Base-by-base conservation (phyloP, 2,888 invertebrate species). In the Drosophila anceps region DNA sequence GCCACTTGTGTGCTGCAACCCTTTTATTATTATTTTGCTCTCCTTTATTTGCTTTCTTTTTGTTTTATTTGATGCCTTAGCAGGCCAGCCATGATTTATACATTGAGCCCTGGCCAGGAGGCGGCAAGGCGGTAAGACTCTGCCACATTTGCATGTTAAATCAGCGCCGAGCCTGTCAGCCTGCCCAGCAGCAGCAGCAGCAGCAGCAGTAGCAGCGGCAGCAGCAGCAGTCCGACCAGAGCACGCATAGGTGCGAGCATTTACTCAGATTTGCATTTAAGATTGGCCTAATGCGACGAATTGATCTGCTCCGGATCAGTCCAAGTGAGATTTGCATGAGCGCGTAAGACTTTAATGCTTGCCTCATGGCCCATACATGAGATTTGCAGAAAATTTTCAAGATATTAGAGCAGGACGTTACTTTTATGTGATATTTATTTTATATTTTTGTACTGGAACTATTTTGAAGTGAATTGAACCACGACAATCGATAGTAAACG, bases 1-100 rank as follows among this genome's bases (percentile, higher is more conserved):
- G 84, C 84, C 83, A 83, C 85, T 84, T 84, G 81, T 50, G 50
- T 33, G 50, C 31, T 63, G 73, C 70, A 87, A 87, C 77, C 88
- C 88, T 83, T 84, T 78, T 65, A 71, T 68, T 66, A 69, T 57
- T 57, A 39, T 50, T 60, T 65, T 20, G 33, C 53, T 53, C 46
- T 37, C 35, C 51, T 33, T 37, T 59, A 27, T 54, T 55, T 43
- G 53, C 63, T 59, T 64, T 33, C 41, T 24, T 58, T 43, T 62
- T 53, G 37, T 39, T 37, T 41, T 53, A 33, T 39, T 37, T 41
- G 41, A 18, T 65, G 64, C 35, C 54, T 63, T 59, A 63, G 59
- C 59, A 66, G 72, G 76, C 71, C 80, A 39, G 44, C 73, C 73
- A 82, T 83, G 82, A 83, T 83, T 87, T 83, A 83, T 83, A 85